Percentiles rank a stretch among this genome's conserved stretches.
These are phyloP conservation scores for Guaruba guarouba DNA, from an alignment of 2,113 vertebrate species.

Conservation along the genomic window DNA sequence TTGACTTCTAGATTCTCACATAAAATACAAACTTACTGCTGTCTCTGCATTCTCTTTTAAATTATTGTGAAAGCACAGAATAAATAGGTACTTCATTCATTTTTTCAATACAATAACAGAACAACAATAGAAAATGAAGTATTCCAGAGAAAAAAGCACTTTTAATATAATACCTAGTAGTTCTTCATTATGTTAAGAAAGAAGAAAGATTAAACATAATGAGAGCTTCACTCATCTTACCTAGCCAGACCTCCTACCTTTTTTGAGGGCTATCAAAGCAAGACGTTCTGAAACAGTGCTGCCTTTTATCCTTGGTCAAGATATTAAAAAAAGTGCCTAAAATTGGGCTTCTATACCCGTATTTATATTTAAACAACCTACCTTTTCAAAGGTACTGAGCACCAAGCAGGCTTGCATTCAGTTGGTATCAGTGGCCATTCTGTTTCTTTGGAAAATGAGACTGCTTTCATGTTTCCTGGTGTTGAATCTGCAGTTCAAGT, in stretches of 20 bases:
- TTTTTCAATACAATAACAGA: constrained; percentile 42
- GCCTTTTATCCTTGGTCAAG: constrained; percentile 51
- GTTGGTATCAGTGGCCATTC: constrained; percentile 6
- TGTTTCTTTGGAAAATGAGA: constrained; percentile 35
- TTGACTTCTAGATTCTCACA: constrained; percentile 53
- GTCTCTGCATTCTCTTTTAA: constrained; percentile 47
- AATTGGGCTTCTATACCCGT: constrained; percentile 36
- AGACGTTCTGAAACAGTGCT: constrained; percentile 42
- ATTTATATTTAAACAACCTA: constrained; percentile 57
- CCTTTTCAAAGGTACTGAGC: constrained; percentile 35
- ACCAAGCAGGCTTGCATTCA: constrained; percentile 10
- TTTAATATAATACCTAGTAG: constrained; percentile 37
- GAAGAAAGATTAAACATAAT: constrained; percentile 57
- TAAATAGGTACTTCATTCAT: constrained; percentile 52
- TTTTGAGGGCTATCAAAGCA: constrained; percentile 57
- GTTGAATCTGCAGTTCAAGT: constrained; percentile 34
- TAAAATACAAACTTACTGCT: constrained; percentile 57
- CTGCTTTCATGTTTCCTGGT: constrained; percentile 24
- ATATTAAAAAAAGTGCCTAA: constrained; percentile 22
- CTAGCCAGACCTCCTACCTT: constrained; percentile 59
- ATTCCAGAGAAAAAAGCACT: constrained; percentile 38
- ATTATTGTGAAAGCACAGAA: constrained; percentile 54
- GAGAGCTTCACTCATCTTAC: constrained; percentile 43
- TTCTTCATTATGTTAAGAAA: constrained; percentile 60
- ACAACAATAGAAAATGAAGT: constrained; percentile 57